Conservation (phyloP, 2,888 invertebrate species). For the Teinopalpus imperialis region DNA sequence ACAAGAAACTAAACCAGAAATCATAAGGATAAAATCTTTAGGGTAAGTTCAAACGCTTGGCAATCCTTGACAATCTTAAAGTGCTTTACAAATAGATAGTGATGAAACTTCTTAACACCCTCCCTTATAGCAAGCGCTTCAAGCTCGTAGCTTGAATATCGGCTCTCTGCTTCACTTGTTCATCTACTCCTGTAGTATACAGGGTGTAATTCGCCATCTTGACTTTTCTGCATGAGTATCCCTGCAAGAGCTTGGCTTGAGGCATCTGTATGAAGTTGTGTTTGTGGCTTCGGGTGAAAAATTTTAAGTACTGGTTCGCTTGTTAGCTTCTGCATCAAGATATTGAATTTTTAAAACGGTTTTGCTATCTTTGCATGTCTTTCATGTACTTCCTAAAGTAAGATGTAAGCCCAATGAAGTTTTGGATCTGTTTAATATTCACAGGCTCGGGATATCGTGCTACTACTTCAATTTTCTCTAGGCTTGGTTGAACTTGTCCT, state of each 20-base stretch:
- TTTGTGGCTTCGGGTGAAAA: no score
- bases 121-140: neutral
- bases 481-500: neutral
- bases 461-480: neutral
- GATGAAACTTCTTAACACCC: neutral
- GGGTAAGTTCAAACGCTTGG: no score
- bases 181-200: no score
- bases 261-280: conserved; percentile 37
- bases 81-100: no score
- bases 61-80: no score
- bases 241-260: conserved; percentile 23
- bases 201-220: neutral
- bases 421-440: neutral
- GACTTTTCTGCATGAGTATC: neutral
- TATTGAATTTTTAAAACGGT: no score
- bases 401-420: neutral
- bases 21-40: no score
- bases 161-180: neutral
- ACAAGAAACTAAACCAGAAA: no score
- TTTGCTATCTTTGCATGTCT: no score
- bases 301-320: no score
- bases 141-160: neutral
- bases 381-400: neutral
- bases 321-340: no score
- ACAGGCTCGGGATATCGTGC: neutral